phyloP scores from a whole-genome alignment of 92 coral and sea anemone species.

The Galaxea fascicularis region DNA sequence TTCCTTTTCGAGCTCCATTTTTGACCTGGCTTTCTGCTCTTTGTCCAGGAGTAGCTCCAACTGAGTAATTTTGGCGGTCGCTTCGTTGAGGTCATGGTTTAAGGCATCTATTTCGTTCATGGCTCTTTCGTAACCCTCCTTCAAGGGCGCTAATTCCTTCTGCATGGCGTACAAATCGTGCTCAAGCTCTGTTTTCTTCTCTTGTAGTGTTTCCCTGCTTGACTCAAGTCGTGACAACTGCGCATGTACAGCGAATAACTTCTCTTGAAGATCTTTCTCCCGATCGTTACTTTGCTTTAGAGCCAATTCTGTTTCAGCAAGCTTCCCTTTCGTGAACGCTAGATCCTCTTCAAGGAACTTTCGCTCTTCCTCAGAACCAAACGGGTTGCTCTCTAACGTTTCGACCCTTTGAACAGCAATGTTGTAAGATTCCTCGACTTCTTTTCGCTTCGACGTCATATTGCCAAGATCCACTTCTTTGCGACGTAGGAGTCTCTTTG shows the following conservation, averaged over 20 bases:
- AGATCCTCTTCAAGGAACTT: slow-evolving; percentile 79
- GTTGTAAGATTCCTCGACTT: slow-evolving; percentile 44
- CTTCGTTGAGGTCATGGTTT: slow-evolving; percentile 66
- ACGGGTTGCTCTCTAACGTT: slow-evolving; percentile 74
- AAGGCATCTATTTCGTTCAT: slow-evolving; percentile 76
- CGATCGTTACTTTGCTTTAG: slow-evolving; percentile 70
- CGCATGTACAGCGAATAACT: slow-evolving; percentile 66
- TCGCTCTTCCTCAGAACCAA: slow-evolving; percentile 66
- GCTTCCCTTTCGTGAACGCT: slow-evolving; percentile 70
- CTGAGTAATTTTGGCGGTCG: slow-evolving; percentile 67
- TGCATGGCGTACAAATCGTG: slow-evolving; percentile 80
- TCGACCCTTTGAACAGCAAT: slow-evolving; percentile 62
- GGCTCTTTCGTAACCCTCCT: slow-evolving; percentile 75
- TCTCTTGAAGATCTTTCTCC: slow-evolving; percentile 84
- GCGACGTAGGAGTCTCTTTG: slow-evolving; percentile 68
- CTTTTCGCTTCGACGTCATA: slow-evolving; percentile 56
- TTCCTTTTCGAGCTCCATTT: slow-evolving; percentile 74
- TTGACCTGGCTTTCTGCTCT: slow-evolving; percentile 65
- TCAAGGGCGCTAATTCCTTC: slow-evolving; percentile 76
- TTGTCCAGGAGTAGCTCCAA: slow-evolving; percentile 73
- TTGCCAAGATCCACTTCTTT: slow-evolving; percentile 74
- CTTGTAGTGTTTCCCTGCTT: slow-evolving; percentile 77
- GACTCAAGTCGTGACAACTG: slow-evolving; percentile 84
- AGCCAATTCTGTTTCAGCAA: slow-evolving; percentile 73
- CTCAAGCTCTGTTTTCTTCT: slow-evolving; percentile 84